phyloP scores from a whole-genome alignment of 35 echinoderm and acorn worm species.

The Anneissia japonica region DNA sequence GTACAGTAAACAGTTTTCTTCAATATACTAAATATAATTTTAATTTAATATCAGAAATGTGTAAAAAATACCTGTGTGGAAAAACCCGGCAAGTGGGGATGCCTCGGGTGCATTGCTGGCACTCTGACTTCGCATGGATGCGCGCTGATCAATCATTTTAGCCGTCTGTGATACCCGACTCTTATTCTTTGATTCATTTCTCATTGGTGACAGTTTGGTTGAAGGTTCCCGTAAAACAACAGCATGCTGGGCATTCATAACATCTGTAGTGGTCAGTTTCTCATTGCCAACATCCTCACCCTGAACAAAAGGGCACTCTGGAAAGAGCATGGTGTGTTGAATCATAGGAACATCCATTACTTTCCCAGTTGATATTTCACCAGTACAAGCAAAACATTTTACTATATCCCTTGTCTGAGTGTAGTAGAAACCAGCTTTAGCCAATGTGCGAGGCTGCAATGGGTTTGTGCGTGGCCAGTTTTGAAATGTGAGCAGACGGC shows the following conservation, averaged over 20 bases:
- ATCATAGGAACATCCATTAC: conserved; percentile 37
- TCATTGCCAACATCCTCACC: conserved; percentile 60
- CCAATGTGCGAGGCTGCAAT: conserved; percentile 44
- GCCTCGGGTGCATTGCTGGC: neutral
- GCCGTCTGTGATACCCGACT: conserved; percentile 14
- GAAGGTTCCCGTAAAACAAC: neutral
- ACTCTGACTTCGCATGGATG: neutral
- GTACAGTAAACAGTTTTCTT: too few relatives aligned
- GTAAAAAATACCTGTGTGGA: conserved; percentile 60
- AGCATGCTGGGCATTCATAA: conserved; percentile 9
- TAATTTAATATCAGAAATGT: too few relatives aligned
- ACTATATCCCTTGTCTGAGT: conserved; percentile 38
- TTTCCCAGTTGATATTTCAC: conserved; percentile 65
- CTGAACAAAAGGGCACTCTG: conserved; percentile 64
- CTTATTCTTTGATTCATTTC: neutral
- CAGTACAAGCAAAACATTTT: conserved; percentile 90
- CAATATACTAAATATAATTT: too few relatives aligned
- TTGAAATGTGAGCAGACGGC: conserved; percentile 66
- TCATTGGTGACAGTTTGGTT: neutral
- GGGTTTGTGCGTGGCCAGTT: conserved; percentile 60
- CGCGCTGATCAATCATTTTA: neutral
- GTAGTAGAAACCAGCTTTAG: conserved; percentile 81
- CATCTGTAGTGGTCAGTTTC: conserved; percentile 40
- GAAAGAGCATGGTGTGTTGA: conserved; percentile 60
- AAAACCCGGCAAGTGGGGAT: conserved; percentile 80